Evolutionary conservation across 2,797 vertebrate genomes (phyloP), one percentile per base, ranked within the genome.

Genomic region (Danio albolineatus): DNA sequence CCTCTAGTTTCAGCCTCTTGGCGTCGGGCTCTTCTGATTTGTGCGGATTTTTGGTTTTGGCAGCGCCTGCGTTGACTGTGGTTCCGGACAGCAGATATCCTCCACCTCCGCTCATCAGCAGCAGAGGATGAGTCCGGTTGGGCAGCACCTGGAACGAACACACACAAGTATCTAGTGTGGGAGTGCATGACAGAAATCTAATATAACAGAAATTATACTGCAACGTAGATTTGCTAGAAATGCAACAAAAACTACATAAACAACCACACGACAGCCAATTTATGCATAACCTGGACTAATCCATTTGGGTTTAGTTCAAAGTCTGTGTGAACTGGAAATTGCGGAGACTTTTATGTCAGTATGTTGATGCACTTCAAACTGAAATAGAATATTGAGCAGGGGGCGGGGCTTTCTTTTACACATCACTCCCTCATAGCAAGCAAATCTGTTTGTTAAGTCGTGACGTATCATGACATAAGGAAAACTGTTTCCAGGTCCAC

Each of bases 31-130:
- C 95, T 67, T 92, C 93, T 0, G 86, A 71, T 80, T 73, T 90
- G 6, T 84, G 87, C 19, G 85, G 82, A 75, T 88, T 90, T 0
- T 78, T 60, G 66, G 89, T 73, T 85, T 88, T 94, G 72, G 85
- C 41, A 49, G 21, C 83, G 70, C 95, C 94, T 48, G 69, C 61
- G 76, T 90, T 64, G 0, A 98, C 96, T 0, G 96, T 98, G 54
- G 92, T 96, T 46, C 98, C 98, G 4, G 96, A 95, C 5, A 99
- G 94, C 59, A 99, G 87, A 90, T 96, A 99, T 2, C 98, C 98
- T 10, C 97, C 96, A 0, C 96, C 96, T 10, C 96, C 96, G 0
- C 97, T 99, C 96, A 99, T 98, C 78, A 95, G 92, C 65, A 99
- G 91, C 86, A 95, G 88, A 4, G 98, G 98, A 88, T 98, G 98